Conservation (phyloP, 2,113 vertebrate species). For the Bubo scandiacus region DNA sequence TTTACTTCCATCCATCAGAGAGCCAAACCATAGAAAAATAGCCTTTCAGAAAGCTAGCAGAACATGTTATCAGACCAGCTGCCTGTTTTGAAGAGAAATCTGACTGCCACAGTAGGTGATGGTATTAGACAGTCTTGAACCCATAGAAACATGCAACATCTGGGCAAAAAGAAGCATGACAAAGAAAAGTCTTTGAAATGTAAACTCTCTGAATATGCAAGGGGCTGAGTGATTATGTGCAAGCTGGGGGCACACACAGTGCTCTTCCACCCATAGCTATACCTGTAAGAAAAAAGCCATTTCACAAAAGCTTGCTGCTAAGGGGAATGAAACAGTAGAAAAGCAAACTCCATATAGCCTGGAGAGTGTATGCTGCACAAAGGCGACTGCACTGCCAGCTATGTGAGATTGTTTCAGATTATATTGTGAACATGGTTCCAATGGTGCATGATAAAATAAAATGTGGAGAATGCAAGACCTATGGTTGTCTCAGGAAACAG, state of each 20-base stretch:
- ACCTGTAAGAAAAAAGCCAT: neutral
- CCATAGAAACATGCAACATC: neutral
- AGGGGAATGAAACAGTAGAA: neutral
- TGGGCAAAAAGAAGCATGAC: neutral
- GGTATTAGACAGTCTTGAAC: neutral
- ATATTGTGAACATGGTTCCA: neutral
- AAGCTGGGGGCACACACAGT: neutral
- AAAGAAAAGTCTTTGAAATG: neutral
- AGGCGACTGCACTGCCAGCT: neutral
- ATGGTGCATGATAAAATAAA: neutral
- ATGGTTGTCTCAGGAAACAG: neutral
- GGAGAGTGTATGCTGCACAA: neutral
- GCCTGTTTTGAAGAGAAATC: neutral
- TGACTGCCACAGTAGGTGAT: neutral
- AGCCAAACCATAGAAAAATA: neutral
- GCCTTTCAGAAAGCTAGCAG: neutral
- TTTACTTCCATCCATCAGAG: neutral
- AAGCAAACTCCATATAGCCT: accelerated
- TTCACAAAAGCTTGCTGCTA: neutral
- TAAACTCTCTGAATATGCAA: neutral
- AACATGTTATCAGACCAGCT: neutral
- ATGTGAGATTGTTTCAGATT: neutral
- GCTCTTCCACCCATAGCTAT: neutral
- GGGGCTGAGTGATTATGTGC: neutral
- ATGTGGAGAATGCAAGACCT: neutral